A percentile compares a stretch with the other conserved stretches of the same genome.
Evolutionary conservation across 53 echinoderm and acorn worm species (phyloP).

Genomic region (Echinometra lucunter): DNA sequence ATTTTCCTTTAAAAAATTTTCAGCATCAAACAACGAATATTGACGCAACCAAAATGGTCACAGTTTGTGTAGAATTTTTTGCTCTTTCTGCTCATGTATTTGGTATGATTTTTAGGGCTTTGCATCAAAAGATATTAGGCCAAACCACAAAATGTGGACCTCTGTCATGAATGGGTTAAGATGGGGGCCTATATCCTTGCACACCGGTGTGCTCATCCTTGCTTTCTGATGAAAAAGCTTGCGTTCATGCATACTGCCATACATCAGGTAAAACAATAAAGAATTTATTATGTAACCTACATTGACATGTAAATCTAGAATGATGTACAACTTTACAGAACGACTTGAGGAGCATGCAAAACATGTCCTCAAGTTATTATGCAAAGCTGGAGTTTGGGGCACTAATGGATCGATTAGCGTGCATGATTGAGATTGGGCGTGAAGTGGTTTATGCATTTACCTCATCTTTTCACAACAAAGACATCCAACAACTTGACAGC

Average conservation of each 20-base stretch:
- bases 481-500: background rate
- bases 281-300: background rate
- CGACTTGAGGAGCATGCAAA: background rate
- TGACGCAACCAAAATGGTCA: too few relatives aligned
- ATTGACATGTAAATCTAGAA: background rate
- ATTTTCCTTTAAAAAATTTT: too few relatives aligned
- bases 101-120: too few relatives aligned
- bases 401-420: background rate
- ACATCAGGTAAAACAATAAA: background rate
- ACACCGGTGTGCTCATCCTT: background rate
- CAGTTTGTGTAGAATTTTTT: too few relatives aligned
- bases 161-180: too few relatives aligned
- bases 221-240: background rate
- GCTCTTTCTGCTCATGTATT: too few relatives aligned
- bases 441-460: background rate
- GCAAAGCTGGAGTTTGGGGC: background rate
- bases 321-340: background rate
- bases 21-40: too few relatives aligned
- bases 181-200: background rate
- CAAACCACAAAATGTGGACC: too few relatives aligned
- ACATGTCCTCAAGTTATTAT: background rate
- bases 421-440: background rate
- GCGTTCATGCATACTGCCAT: background rate
- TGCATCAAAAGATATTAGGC: too few relatives aligned
- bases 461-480: background rate